Evolutionary conservation across 2,113 vertebrate species (phyloP).

Genomic region (Periophthalmus modestus): DNA sequence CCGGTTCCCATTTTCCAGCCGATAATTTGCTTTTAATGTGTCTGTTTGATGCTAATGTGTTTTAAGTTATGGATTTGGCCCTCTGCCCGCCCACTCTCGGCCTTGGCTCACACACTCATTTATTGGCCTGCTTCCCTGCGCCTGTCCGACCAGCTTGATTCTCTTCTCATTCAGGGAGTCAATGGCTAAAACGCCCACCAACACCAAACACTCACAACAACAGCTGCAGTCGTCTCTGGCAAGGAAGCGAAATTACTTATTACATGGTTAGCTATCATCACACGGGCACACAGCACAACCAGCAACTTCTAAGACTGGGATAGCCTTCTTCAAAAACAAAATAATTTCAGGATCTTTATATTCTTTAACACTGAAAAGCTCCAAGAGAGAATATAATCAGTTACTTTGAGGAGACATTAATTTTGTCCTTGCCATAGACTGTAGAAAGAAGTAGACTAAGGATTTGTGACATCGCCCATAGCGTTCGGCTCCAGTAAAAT

Average conservation of each 20-base stretch:
- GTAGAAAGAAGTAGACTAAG: too few species aligned
- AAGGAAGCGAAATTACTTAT: constrained; percentile 40
- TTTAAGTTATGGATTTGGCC: constrained; percentile 69
- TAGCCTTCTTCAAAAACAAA: constrained; percentile 23
- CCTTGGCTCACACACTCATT: constrained; percentile 41
- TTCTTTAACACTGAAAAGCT: too few species aligned
- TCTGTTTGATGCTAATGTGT: constrained; percentile 65
- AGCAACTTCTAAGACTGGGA: constrained; percentile 15
- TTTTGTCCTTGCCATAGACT: constrained; percentile 1
- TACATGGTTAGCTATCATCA: constrained; percentile 39
- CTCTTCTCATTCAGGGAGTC: constrained; percentile 54
- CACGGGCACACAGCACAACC: constrained; percentile 24
- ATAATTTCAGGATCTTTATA: constrained; percentile 7
- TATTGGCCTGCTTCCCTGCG: constrained; percentile 58
- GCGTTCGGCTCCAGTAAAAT: too few species aligned
- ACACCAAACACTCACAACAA: constrained; percentile 16
- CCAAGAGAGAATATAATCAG: too few species aligned
- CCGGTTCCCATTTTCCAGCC: constrained; percentile 58
- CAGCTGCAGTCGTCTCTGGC: constrained; percentile 49
- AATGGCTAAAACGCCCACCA: constrained; percentile 44
- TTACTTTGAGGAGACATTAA: constrained; percentile 9
- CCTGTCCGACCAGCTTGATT: constrained; percentile 58
- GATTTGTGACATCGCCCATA: too few species aligned
- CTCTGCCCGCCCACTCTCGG: constrained; percentile 54
- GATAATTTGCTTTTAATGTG: constrained; percentile 72